Conservation (phyloP, 2,113 vertebrate genomes). For the Megaceryle maxima region DNA sequence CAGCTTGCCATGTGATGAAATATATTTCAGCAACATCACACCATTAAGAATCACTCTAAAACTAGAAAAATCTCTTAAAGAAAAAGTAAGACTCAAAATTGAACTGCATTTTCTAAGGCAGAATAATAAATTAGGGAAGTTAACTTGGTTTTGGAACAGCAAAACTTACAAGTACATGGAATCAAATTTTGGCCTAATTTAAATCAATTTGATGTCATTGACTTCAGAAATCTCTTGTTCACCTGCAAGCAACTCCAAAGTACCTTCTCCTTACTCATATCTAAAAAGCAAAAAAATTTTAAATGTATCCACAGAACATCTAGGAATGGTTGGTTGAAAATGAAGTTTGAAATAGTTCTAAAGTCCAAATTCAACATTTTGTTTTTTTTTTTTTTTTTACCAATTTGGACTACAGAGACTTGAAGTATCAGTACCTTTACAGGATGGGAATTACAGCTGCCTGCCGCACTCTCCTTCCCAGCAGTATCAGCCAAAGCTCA, state of each 20-base stretch:
- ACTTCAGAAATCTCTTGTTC: background rate
- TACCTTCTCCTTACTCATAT: background rate
- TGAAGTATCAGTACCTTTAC: conserved; percentile 62
- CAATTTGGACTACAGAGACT: conserved; percentile 65
- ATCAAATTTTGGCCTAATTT: background rate
- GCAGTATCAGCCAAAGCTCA: conserved; percentile 68
- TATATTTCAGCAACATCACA: background rate
- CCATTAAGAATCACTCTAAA: background rate
- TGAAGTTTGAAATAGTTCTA: background rate
- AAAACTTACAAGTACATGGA: background rate
- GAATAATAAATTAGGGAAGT: background rate
- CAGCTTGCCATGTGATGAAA: background rate
- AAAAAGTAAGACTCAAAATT: background rate
- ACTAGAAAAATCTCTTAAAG: background rate
- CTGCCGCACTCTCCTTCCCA: conserved; percentile 64
- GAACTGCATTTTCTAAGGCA: background rate
- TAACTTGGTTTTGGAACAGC: background rate
- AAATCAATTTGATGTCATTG: background rate
- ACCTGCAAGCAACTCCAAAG: background rate
- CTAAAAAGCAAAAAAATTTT: background rate
- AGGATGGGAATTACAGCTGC: conserved; percentile 65
- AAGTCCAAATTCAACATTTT: conserved; percentile 27
- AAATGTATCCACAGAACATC: background rate
- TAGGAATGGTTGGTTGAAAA: conserved; percentile 1
- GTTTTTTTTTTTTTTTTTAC: conserved; percentile 7